Conservation (phyloP, 2,113 vertebrate species). For the Crocuta crocuta region DNA sequence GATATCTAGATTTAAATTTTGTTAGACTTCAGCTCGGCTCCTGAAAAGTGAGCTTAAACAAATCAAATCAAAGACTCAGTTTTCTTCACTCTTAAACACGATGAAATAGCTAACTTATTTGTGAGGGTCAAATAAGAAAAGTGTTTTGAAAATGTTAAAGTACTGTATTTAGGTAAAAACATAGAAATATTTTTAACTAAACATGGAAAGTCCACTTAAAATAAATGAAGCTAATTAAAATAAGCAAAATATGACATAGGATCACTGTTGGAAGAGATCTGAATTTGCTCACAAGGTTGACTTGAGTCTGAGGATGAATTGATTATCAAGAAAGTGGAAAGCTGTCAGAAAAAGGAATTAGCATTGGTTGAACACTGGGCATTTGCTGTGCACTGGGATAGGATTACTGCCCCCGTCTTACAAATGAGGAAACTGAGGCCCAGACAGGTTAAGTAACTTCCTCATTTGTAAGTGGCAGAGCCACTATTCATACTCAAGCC, state of each 20-base stretch:
- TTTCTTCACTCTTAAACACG: constrained; percentile 30
- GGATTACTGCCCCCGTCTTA: not conserved
- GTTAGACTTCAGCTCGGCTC: not conserved
- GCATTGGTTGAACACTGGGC: not conserved
- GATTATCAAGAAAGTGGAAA: not conserved
- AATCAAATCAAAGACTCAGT: not conserved
- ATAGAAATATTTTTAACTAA: not conserved
- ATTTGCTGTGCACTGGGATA: not conserved
- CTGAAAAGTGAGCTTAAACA: not conserved
- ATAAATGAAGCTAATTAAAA: not conserved
- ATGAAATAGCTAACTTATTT: not conserved
- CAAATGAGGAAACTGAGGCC: not conserved
- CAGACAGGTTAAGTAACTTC: not conserved
- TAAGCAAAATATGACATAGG: not conserved
- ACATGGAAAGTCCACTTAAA: not conserved
- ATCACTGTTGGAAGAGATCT: not conserved
- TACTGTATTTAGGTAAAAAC: constrained; percentile 8
- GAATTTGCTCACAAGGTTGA: not conserved
- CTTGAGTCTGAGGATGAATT: not conserved
- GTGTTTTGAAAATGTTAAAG: constrained; percentile 34
- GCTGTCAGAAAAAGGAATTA: not conserved
- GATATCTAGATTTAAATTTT: constrained; percentile 22
- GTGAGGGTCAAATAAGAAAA: not conserved
- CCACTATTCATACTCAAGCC: not conserved
- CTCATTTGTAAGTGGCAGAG: not conserved